Percentiles rank a stretch among this genome's conserved stretches.
phyloP scores from a whole-genome alignment of 2,113 vertebrate species.

The Macroglossus sobrinus region DNA sequence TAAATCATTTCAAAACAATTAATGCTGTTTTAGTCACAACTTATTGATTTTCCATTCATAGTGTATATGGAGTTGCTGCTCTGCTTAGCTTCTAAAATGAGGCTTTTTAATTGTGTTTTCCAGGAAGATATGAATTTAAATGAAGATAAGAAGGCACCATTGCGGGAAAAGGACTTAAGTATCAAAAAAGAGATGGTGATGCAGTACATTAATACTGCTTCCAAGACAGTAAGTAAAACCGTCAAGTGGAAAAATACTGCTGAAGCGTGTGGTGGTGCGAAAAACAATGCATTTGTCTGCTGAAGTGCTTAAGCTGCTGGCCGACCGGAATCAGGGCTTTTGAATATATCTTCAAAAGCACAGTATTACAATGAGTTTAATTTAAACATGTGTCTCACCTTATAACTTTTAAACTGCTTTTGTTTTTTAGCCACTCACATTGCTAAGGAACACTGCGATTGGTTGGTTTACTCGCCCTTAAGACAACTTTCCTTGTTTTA shows the following conservation, averaged over 20 bases:
- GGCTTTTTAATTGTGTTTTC: constrained; percentile 61
- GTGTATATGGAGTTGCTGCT: constrained; percentile 44
- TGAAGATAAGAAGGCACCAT: constrained; percentile 95
- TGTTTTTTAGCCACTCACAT: neutral
- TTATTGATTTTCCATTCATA: constrained; percentile 67
- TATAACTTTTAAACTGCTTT: constrained; percentile 16
- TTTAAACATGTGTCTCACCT: neutral
- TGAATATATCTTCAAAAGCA: constrained; percentile 38
- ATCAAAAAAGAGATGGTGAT: constrained; percentile 98
- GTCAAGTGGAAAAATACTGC: constrained; percentile 42
- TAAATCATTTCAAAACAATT: constrained; percentile 72
- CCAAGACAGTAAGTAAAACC: constrained; percentile 91
- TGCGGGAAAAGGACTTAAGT: constrained; percentile 95
- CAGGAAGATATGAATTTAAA: constrained; percentile 99
- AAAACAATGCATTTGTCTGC: constrained; percentile 46
- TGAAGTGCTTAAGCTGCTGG: neutral
- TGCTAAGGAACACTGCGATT: neutral
- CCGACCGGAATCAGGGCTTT: neutral
- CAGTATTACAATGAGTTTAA: neutral
- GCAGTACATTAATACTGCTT: constrained; percentile 94
- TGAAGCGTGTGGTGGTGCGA: neutral
- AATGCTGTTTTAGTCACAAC: constrained; percentile 68
- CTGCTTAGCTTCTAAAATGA: constrained; percentile 69
- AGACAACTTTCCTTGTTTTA: neutral
- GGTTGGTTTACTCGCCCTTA: neutral